Percentiles rank a stretch among this genome's conserved stretches.
Conservation (phyloP, 2,888 invertebrate species). For the Beris chalybata region DNA sequence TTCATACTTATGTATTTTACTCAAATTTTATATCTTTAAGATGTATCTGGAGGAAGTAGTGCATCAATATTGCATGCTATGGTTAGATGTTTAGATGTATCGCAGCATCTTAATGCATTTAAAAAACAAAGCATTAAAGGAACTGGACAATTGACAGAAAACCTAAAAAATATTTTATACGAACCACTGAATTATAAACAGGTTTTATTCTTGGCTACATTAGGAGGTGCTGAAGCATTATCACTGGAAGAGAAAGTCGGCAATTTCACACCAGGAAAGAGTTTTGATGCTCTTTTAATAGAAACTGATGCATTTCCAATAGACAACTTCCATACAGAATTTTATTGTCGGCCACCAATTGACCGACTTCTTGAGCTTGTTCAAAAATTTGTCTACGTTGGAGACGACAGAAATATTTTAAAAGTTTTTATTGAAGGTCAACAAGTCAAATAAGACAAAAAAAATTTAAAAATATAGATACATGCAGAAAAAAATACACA, state of each 20-base stretch:
- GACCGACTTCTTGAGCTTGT: slow-evolving; percentile 64
- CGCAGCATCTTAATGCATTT: slow-evolving; percentile 66
- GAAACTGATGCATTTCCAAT: slow-evolving; percentile 64
- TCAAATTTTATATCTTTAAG: slow-evolving; percentile 56
- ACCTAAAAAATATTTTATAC: background rate
- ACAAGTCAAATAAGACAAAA: slow-evolving; percentile 56
- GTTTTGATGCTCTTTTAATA: slow-evolving; percentile 83
- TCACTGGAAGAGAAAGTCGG: slow-evolving; percentile 74
- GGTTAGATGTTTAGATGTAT: slow-evolving; percentile 71
- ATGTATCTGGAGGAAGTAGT: slow-evolving; percentile 81
- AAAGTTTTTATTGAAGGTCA: slow-evolving; percentile 76
- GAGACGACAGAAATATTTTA: slow-evolving; percentile 80
- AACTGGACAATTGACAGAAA: slow-evolving; percentile 41
- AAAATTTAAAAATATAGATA: background rate
- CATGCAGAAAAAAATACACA: too few relatives aligned
- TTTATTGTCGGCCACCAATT: slow-evolving; percentile 45
- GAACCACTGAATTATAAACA: slow-evolving; percentile 70
- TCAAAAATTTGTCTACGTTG: slow-evolving; percentile 76
- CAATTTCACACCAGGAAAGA: slow-evolving; percentile 77
- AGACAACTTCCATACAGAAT: slow-evolving; percentile 56
- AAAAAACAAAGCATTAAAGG: slow-evolving; percentile 53
- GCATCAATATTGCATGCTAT: slow-evolving; percentile 76
- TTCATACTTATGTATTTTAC: background rate
- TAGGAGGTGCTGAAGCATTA: slow-evolving; percentile 84
- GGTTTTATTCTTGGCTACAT: slow-evolving; percentile 80